Base-by-base conservation (phyloP, 37 sponge, comb jelly and placozoan species). In the Agelas oroides region DNA sequence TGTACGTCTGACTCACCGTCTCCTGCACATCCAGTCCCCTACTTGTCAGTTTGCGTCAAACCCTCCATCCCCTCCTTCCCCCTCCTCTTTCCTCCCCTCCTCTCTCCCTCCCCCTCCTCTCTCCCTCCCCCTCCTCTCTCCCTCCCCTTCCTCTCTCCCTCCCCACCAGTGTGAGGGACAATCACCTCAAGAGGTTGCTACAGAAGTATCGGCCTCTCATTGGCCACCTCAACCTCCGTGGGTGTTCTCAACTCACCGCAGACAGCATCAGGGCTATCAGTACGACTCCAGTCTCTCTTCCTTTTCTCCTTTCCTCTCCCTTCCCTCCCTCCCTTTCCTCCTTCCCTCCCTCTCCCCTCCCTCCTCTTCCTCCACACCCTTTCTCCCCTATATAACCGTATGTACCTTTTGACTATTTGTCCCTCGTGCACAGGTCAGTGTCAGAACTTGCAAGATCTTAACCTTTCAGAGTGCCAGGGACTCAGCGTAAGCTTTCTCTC, bases 371-470 rank as follows among this genome's bases (percentile, higher is more conserved):
- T n/a, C n/a, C n/a, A n/a, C n/a, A n/a, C n/a, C n/a, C n/a, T n/a
- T n/a, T n/a, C n/a, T n/a, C n/a, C n/a, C n/a, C n/a, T n/a, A n/a
- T n/a, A n/a, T n/a, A n/a, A n/a, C n/a, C n/a, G n/a, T n/a, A n/a
- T n/a, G n/a, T n/a, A n/a, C n/a, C n/a, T n/a, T n/a, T n/a, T 46
- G 46, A 12, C 3, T 12, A 46, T 8, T 46, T 46, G 46, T 60
- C 8, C 36, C 19, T 57, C 33, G 36, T 56, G 23, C 33, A 31
- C 73, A 93, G 90, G 96, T 17, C 79, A 90, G 36, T 98, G 99
- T 69, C 89, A 89, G 72, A 98, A 98, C 74, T 75, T 98, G 40
- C 99, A 98, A 63, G 99, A 98, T 46, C 87, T 98, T 36, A 98
- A 96, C 57, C 67, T 98, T 52, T 96, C 97, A 12, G 99, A 96